phyloP scores from a whole-genome alignment of 2,797 vertebrate species.

The Myotis myotis region DNA sequence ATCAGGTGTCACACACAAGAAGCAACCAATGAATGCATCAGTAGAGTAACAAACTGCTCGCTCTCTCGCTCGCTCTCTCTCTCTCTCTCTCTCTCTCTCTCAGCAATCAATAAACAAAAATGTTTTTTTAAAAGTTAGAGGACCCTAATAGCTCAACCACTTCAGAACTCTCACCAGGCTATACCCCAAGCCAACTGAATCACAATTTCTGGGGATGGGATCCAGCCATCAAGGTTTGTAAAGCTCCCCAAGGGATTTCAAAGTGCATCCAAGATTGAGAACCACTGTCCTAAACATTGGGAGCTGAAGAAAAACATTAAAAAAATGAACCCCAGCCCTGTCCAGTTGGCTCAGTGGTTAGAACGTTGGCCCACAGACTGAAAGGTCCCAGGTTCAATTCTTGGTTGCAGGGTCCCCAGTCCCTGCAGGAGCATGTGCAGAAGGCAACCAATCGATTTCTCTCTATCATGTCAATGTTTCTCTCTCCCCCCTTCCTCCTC shows the following conservation, averaged over 20 bases:
- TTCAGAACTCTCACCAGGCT: not conserved
- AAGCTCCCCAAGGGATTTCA: conserved; percentile 37
- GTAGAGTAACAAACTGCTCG: not conserved
- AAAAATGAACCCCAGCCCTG: not conserved
- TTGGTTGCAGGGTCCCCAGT: too few species aligned
- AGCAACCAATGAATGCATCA: not conserved
- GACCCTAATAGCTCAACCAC: not conserved
- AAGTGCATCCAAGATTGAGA: conserved; percentile 5
- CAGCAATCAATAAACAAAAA: not conserved
- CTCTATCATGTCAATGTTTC: too few species aligned
- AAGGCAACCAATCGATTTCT: too few species aligned
- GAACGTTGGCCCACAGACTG: too few species aligned
- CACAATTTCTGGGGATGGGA: not conserved
- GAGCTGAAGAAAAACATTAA: not conserved
- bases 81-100: not conserved
- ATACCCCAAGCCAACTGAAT: not conserved
- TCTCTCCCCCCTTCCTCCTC: too few species aligned
- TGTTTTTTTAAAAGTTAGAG: not conserved
- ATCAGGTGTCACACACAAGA: not conserved
- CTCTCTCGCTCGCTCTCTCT: not conserved
- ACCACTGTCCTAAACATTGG: not conserved
- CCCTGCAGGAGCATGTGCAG: too few species aligned
- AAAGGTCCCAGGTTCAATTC: too few species aligned
- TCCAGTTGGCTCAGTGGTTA: too few species aligned
- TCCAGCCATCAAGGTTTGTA: not conserved